A percentile compares a stretch with the other conserved stretches of the same genome.
phyloP scores from a whole-genome alignment of 2,888 invertebrate genomes.

The Drosophila mayaguana region DNA sequence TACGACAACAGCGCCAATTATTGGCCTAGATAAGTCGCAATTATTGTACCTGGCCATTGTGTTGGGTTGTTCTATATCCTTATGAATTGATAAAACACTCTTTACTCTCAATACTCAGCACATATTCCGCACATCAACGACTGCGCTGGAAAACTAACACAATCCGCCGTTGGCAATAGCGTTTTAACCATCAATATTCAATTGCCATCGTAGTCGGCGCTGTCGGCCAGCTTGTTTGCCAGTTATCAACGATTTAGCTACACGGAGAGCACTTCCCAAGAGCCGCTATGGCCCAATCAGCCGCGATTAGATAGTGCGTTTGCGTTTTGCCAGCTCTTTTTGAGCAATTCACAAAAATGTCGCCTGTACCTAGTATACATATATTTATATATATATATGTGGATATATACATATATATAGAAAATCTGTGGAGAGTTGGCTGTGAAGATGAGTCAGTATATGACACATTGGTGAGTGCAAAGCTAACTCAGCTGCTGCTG shows the following conservation, averaged over 20 bases:
- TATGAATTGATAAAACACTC: slow-evolving; percentile 25
- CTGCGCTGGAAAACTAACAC: slow-evolving; percentile 63
- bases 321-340: slow-evolving; percentile 20
- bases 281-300: slow-evolving; percentile 60
- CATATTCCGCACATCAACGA: slow-evolving; percentile 65
- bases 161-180: slow-evolving; percentile 60
- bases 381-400: neutral
- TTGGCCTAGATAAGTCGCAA: slow-evolving; percentile 19
- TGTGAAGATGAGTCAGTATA: slow-evolving; percentile 16
- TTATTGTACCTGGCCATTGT: slow-evolving; percentile 49
- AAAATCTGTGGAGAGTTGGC: neutral
- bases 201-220: slow-evolving; percentile 45
- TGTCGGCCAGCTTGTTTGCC: slow-evolving; percentile 22
- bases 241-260: slow-evolving; percentile 59
- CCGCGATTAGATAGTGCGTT: slow-evolving; percentile 66
- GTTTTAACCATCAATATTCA: slow-evolving; percentile 76
- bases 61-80: slow-evolving; percentile 28
- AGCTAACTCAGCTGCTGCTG: neutral
- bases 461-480: neutral
- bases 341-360: slow-evolving; percentile 24
- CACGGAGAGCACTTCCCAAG: slow-evolving; percentile 47
- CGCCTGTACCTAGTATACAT: neutral
- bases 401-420: neutral
- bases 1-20: slow-evolving; percentile 19
- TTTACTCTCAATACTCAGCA: slow-evolving; percentile 36